Percentiles rank a stretch among this genome's conserved stretches.
Evolutionary conservation across 2,113 vertebrate genomes (phyloP).

Genomic region (Labeo rohita): DNA sequence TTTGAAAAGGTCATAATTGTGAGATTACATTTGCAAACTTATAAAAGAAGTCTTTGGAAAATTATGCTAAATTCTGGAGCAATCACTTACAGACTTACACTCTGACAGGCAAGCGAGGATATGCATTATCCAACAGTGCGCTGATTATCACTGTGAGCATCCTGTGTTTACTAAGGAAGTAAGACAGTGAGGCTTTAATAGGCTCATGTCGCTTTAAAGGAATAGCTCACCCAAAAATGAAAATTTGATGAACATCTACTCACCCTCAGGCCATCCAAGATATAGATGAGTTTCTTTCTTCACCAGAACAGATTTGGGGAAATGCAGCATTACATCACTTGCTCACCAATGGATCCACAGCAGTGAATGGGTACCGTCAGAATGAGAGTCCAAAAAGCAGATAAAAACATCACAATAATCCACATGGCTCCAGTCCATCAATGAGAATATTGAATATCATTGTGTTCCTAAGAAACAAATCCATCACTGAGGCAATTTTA

Average conservation of each 20-base stretch:
- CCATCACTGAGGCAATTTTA: neutral
- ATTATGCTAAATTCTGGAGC: neutral
- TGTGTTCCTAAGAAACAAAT: neutral
- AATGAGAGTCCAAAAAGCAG: neutral
- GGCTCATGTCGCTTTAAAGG: neutral
- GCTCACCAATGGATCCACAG: neutral
- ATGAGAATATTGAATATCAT: no score
- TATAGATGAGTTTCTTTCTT: neutral
- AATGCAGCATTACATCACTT: neutral
- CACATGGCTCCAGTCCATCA: no score
- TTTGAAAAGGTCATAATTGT: constrained; percentile 32
- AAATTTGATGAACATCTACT: neutral
- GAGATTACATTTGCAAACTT: constrained; percentile 15
- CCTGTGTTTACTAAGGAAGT: constrained; percentile 5
- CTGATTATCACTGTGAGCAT: neutral
- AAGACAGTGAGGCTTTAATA: neutral
- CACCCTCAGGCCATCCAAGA: neutral
- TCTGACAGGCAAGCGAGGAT: neutral
- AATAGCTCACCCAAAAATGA: neutral
- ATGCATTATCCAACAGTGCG: neutral
- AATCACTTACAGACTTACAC: constrained; percentile 9
- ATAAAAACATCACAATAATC: no score
- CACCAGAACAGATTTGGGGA: neutral
- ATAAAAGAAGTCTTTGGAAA: neutral
- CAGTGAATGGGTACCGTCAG: neutral